Evolutionary conservation across 2,797 vertebrate species (phyloP).

Genomic region (Psittacula echo): DNA sequence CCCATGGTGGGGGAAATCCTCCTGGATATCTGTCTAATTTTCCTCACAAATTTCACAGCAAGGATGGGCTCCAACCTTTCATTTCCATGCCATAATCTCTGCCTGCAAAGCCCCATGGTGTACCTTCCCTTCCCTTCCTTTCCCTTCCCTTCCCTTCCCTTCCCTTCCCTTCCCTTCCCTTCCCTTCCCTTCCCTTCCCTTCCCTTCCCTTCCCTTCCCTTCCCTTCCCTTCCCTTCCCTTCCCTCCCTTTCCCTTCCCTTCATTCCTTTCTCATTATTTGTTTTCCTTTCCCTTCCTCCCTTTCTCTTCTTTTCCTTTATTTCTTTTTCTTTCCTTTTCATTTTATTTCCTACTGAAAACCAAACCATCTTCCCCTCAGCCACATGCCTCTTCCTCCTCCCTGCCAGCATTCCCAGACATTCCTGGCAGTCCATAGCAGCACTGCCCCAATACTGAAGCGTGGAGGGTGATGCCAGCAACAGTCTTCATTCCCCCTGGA

Average conservation of each 20-base stretch:
- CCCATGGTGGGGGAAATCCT: background rate
- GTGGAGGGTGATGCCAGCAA: accelerated
- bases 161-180: accelerated
- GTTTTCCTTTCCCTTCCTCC: background rate
- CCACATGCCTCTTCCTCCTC: accelerated
- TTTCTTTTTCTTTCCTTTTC: background rate
- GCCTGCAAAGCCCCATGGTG: accelerated
- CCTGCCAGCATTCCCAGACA: background rate
- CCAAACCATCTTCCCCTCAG: background rate
- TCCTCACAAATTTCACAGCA: background rate
- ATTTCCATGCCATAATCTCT: background rate
- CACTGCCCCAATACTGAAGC: accelerated
- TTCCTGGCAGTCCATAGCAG: background rate
- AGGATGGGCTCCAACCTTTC: background rate
- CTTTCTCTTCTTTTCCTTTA: background rate
- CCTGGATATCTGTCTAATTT: background rate
- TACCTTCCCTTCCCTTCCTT: accelerated
- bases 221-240: too few relatives aligned
- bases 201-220: background rate
- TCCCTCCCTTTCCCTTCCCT: accelerated
- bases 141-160: background rate
- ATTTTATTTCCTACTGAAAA: background rate
- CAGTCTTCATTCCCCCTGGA: accelerated
- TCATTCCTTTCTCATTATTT: background rate
- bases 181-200: accelerated